These are phyloP conservation scores for Anguilla megastoma DNA, from an alignment of 2,797 vertebrate species.

Conservation along the genomic window DNA sequence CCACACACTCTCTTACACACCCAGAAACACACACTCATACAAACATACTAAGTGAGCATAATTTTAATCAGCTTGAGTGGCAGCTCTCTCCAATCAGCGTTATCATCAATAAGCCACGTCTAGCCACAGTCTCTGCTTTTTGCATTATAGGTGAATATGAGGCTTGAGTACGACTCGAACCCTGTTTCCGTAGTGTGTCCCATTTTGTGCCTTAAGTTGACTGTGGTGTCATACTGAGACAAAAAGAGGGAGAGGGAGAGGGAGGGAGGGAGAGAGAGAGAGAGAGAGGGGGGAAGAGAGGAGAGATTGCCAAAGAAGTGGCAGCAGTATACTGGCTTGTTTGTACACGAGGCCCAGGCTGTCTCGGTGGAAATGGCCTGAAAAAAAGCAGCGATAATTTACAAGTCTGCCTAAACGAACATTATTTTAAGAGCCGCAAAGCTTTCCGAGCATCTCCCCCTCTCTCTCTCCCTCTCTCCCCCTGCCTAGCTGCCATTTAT, in stretches of 20 bases:
- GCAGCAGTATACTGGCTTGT: background rate
- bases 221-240: background rate
- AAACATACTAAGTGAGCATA: background rate
- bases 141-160: background rate
- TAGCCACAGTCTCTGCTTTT: background rate
- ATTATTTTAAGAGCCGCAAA: slow-evolving; percentile 23
- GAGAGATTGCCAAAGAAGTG: no score
- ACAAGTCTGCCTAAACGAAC: slow-evolving; percentile 29
- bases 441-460: background rate
- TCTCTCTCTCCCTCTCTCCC: background rate
- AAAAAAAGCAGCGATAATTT: slow-evolving; percentile 18
- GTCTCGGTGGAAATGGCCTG: slow-evolving; percentile 4
- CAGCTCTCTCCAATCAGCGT: background rate
- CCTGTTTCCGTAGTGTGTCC: background rate
- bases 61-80: background rate
- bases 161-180: background rate
- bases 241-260: background rate
- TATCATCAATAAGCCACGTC: background rate
- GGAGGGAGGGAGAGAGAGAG: background rate
- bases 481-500: slow-evolving; percentile 46
- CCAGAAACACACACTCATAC: background rate
- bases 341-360: background rate
- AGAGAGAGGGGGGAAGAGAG: background rate
- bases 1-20: background rate
- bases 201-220: background rate